These are phyloP conservation scores for Lepidothrix coronata DNA, from an alignment of 2,113 vertebrate genomes.

Conservation along the genomic window DNA sequence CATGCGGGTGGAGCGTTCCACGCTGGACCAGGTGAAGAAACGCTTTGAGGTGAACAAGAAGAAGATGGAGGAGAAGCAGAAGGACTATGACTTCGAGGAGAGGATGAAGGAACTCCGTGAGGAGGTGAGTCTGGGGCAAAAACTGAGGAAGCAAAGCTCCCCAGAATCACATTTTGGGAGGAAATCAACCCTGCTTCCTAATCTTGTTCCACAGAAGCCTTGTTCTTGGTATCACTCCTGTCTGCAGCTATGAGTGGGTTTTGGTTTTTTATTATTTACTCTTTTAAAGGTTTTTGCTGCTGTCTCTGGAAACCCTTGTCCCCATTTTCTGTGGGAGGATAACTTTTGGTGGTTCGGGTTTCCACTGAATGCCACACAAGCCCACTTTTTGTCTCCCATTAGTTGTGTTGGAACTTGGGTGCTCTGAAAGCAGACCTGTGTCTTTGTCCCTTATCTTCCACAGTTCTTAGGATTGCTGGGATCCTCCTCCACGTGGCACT, in stretches of 20 bases:
- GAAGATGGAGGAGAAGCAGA: constrained; percentile 98
- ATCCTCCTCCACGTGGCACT: not conserved
- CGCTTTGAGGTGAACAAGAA: constrained; percentile 97
- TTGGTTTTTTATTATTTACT: not conserved
- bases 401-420: not conserved
- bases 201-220: not conserved
- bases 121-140: constrained; percentile 79
- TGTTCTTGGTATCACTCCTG: not conserved
- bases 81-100: constrained; percentile 98
- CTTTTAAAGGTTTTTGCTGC: not conserved
- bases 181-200: not conserved
- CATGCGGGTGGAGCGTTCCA: constrained; percentile 96
- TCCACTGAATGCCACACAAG: not conserved
- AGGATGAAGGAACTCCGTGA: constrained; percentile 96
- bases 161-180: not conserved
- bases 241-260: not conserved
- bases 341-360: not conserved
- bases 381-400: not conserved
- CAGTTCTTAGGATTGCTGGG: not conserved
- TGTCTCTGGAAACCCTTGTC: not conserved
- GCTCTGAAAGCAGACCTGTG: not conserved
- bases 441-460: not conserved
- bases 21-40: constrained; percentile 96
- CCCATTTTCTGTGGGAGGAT: not conserved
- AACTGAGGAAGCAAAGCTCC: not conserved